Evolutionary conservation across 2,888 invertebrate genomes (phyloP), one percentile per base, ranked within the genome.

Genomic region (Lithophane socia): DNA sequence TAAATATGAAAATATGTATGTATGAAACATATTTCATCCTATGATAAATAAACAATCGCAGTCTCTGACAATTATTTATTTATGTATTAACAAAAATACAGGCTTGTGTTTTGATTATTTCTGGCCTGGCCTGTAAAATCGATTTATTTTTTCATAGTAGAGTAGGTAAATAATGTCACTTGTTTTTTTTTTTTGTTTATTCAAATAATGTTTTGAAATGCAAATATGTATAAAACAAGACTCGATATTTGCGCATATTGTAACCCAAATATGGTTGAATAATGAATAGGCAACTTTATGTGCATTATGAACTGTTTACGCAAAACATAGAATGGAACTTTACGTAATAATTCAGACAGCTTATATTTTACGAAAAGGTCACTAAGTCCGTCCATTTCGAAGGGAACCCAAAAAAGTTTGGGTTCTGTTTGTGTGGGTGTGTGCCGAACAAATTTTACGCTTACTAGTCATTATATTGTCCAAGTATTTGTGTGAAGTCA

Each of bases 361-460:
- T 82, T 84, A 73, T 67, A 79, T 74, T 75, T 61, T 69, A 67
- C 60, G 65, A 82, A 86, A 84, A 75, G 82, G 78, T 79, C 80
- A 78, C 70, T 75, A 71, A 78, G 58, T 67, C 67, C 66, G 42
- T 70, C 69, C 68, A 65, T 79, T 86, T 81, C 37, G 64, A 60
- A 77, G 67, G 86, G 90, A 89, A 88, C 91, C 89, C 92, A 85
- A 90, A 91, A 88, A 82, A 82, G 69, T 64, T 84, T 67, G 73
- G 61, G 47, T 70, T 54, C 73, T 88, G 82, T 89, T 87, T 75
- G 87, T 88, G 88, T 87, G 89, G 85, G 88, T 91, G 90, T 93
- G 89, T 91, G 90, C 91, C 87, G 82, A 89, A 91, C 88, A 89
- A 92, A 93, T 93, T 92, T 91, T 90, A 93, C 91, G 92, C 92